Conservation (phyloP, 2,888 invertebrate genomes). For the Tethea ocularis region DNA sequence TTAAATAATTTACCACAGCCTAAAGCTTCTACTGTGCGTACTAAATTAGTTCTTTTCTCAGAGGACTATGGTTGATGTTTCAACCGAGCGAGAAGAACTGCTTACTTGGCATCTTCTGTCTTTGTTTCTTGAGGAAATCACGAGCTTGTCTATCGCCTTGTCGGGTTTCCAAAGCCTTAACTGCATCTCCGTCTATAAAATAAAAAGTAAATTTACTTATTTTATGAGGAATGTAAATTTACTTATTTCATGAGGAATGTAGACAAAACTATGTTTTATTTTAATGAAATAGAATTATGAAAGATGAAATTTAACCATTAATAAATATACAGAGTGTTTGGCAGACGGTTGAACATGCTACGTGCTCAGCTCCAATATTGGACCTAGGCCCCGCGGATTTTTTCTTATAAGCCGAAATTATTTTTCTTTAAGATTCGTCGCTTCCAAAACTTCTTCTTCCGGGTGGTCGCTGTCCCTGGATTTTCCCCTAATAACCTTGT, state of each 20-base stretch:
- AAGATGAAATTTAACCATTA: no score
- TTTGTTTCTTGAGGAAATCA: conserved; percentile 93
- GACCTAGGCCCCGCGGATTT: no score
- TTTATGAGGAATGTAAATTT: no score
- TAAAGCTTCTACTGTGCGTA: conserved; percentile 31
- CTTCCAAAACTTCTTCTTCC: no score
- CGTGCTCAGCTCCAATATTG: no score
- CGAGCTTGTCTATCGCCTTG: conserved; percentile 94
- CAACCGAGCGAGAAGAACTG: conserved; percentile 76
- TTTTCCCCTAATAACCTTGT: no score
- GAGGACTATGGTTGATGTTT: conserved; percentile 25
- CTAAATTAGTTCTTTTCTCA: conserved; percentile 7
- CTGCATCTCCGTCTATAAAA: conserved; percentile 85
- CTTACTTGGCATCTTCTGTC: conserved; percentile 82
- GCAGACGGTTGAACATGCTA: no score
- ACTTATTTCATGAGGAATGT: no score
- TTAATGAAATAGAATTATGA: background rate
- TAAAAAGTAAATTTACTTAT: conserved; percentile 13
- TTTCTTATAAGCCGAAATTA: no score
- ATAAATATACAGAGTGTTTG: no score
- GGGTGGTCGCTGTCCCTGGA: no score
- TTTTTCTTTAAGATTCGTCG: no score
- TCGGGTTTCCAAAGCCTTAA: conserved; percentile 91
- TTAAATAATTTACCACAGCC: conserved; percentile 24
- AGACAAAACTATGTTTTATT: conserved; percentile 10